These are phyloP conservation scores for Trissolcus japonicus DNA, from an alignment of 2,888 invertebrate genomes.

Conservation along the genomic window DNA sequence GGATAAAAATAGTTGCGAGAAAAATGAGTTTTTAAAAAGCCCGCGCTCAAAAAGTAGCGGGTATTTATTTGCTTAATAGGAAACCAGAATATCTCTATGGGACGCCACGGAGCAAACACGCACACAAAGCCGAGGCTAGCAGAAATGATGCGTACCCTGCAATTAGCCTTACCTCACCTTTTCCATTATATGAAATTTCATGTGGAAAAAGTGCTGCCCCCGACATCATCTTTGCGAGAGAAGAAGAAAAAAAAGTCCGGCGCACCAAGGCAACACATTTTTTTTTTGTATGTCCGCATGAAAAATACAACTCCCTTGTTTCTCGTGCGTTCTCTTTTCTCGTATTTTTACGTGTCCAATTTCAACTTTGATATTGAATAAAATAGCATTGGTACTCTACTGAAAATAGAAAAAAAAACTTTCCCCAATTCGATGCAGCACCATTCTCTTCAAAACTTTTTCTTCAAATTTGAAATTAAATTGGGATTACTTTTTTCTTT, in stretches of 20 bases:
- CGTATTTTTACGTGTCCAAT: constrained; percentile 22
- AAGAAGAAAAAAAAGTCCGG: constrained; percentile 14
- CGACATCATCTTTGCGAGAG: constrained; percentile 24
- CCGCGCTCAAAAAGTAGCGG: constrained; percentile 8
- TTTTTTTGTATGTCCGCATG: constrained; percentile 2
- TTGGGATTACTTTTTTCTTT: no score
- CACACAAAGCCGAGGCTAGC: constrained; percentile 23
- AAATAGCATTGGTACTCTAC: neutral
- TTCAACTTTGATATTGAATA: constrained; percentile 10
- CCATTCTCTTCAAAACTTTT: no score
- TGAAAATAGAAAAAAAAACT: constrained; percentile 2
- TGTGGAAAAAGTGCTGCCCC: constrained; percentile 43
- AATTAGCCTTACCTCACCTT: constrained; percentile 52
- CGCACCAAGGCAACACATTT: constrained; percentile 19
- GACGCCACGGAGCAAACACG: constrained; percentile 26
- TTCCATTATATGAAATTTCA: constrained; percentile 49
- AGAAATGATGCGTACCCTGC: constrained; percentile 50
- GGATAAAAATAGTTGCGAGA: constrained; percentile 1
- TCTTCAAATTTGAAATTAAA: no score
- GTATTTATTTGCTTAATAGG: constrained; percentile 43
- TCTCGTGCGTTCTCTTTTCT: constrained; percentile 18
- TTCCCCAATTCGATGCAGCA: neutral
- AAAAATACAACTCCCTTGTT: constrained; percentile 21
- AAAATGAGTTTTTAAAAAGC: constrained; percentile 12
- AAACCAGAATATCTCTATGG: constrained; percentile 48